Evolutionary conservation across 1,140 invertebrate species (phyloP).

Genomic region (Euwallacea similis): DNA sequence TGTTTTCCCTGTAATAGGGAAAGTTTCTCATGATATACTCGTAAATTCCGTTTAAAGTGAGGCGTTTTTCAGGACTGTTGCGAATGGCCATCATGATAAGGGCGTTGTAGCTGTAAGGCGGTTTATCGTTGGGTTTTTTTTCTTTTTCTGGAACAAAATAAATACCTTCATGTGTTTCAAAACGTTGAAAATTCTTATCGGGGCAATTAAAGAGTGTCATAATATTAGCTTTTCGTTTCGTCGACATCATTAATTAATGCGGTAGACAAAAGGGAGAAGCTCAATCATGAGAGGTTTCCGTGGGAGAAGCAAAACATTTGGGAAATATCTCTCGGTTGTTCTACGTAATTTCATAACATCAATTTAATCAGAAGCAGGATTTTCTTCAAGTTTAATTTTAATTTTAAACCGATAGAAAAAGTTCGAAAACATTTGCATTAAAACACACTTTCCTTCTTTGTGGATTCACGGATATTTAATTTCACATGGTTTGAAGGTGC

Average conservation of each 20-base stretch:
- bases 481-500: too few species aligned
- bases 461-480: too few species aligned
- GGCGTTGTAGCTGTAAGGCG: slow-evolving; percentile 97
- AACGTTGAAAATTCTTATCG: neutral
- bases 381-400: too few species aligned
- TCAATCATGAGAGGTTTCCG: neutral
- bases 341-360: too few species aligned
- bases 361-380: too few species aligned
- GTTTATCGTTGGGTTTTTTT: slow-evolving; percentile 77
- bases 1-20: slow-evolving; percentile 97
- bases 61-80: slow-evolving; percentile 83
- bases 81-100: slow-evolving; percentile 99
- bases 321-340: too few species aligned
- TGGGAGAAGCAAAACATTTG: too few species aligned
- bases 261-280: slow-evolving; percentile 5
- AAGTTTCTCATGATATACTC: slow-evolving; percentile 99
- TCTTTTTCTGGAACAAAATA: slow-evolving; percentile 51
- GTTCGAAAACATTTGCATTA: too few species aligned
- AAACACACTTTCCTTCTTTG: too few species aligned
- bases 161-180: neutral
- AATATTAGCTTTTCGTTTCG: slow-evolving; percentile 16
- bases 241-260: slow-evolving; percentile 7
- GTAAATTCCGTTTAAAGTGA: slow-evolving; percentile 98
- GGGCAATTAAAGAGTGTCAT: slow-evolving; percentile 7
- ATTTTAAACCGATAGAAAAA: too few species aligned